These are phyloP conservation scores for Cervus canadensis DNA, from an alignment of 2,113 vertebrate species.

Conservation along the genomic window DNA sequence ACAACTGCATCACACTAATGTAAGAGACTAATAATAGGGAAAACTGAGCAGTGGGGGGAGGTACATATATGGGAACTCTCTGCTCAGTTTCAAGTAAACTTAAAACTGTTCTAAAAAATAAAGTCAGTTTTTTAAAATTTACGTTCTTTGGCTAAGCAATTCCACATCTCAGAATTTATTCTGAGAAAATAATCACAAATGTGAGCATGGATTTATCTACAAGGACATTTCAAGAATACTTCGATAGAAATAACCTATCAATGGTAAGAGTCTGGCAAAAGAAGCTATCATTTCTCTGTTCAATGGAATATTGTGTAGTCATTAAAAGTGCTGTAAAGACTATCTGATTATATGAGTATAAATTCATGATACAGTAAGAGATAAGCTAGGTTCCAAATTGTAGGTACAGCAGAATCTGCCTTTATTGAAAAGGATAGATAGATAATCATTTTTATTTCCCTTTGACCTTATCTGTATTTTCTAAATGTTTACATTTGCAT, in stretches of 20 bases:
- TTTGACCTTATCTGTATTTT: background rate
- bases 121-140: background rate
- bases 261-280: background rate
- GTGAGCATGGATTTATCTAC: background rate
- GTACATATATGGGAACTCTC: background rate
- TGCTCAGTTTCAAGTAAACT: background rate
- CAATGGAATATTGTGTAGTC: background rate
- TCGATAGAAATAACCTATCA: background rate
- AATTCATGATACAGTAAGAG: background rate
- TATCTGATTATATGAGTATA: background rate
- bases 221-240: background rate
- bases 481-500: background rate
- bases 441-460: background rate
- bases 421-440: background rate
- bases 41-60: background rate
- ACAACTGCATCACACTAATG: background rate
- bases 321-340: background rate
- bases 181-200: conserved; percentile 7
- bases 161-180: background rate
- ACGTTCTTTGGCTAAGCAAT: background rate
- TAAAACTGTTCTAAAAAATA: background rate
- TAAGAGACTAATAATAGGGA: background rate
- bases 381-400: background rate
- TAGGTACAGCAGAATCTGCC: background rate
- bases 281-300: background rate